Conservation (phyloP, 37 sponge, comb jelly and placozoan genomes). For the Diacarnus erythraeanus region DNA sequence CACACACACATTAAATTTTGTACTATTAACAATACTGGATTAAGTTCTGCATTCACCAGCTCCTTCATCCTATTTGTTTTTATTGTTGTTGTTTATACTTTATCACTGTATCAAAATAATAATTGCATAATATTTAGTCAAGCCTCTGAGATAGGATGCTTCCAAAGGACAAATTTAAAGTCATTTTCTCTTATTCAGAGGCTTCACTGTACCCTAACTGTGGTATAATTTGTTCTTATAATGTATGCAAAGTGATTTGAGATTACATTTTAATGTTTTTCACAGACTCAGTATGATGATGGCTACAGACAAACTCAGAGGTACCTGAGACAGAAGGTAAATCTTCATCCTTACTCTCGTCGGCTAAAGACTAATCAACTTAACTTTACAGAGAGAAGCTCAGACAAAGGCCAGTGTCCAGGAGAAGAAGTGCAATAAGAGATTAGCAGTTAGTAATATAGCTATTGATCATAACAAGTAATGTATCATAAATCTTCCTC, state of each 20-base stretch:
- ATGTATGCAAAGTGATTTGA: neutral
- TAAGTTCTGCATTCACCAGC: no score
- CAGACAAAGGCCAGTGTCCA: slow-evolving; percentile 57
- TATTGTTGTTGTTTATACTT: no score
- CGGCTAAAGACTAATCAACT: neutral
- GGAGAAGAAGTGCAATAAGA: slow-evolving; percentile 66
- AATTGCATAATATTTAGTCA: no score
- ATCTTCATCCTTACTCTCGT: neutral
- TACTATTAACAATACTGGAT: no score
- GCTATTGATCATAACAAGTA: neutral
- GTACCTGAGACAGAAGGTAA: slow-evolving; percentile 59
- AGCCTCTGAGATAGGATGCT: no score
- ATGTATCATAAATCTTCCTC: neutral
- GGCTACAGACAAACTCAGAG: slow-evolving; percentile 38
- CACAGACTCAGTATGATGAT: slow-evolving; percentile 49
- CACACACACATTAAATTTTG: no score
- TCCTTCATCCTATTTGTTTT: no score
- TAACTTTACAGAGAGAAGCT: slow-evolving; percentile 53
- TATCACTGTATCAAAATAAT: no score
- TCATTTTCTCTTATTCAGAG: no score
- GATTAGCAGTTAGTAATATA: slow-evolving; percentile 45
- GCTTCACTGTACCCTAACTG: no score
- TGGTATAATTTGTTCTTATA: no score
- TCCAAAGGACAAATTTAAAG: no score
- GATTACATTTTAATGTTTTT: neutral